phyloP scores from a whole-genome alignment of 2,797 vertebrate species.

The Microhierax caerulescens region DNA sequence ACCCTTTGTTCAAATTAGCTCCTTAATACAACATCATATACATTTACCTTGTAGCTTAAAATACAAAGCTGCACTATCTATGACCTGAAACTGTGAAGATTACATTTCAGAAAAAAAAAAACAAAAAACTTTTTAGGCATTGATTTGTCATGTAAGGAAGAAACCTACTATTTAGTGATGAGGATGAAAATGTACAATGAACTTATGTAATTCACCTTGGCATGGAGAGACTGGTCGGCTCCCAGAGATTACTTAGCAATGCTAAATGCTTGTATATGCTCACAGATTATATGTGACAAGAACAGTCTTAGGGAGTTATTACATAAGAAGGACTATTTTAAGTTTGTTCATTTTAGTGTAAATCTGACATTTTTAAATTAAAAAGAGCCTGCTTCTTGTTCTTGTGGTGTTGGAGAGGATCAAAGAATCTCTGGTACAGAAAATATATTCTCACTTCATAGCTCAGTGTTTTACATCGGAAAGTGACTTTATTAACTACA shows the following conservation, averaged over 20 bases:
- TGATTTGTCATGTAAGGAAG: background rate
- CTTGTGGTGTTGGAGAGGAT: background rate
- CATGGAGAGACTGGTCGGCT: background rate
- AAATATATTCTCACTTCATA: background rate
- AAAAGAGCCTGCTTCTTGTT: background rate
- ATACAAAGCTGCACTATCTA: background rate
- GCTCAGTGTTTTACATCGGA: background rate
- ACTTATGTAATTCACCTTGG: background rate
- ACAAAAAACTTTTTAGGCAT: background rate
- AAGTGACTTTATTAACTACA: background rate
- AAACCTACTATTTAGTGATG: background rate
- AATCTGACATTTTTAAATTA: slow-evolving; percentile 21
- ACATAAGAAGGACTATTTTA: slow-evolving; percentile 1
- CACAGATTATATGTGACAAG: slow-evolving; percentile 19
- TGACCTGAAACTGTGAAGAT: background rate
- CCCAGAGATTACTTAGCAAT: background rate
- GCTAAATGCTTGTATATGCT: background rate
- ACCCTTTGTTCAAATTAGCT: background rate
- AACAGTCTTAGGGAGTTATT: slow-evolving; percentile 28
- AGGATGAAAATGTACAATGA: background rate
- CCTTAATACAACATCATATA: background rate
- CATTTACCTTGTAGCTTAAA: background rate
- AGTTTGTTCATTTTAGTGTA: slow-evolving; percentile 31
- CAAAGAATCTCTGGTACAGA: background rate
- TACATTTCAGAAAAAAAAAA: too few species aligned